These are phyloP conservation scores for Chloroceryle aenea DNA, from an alignment of 2,113 vertebrate species.

Conservation along the genomic window DNA sequence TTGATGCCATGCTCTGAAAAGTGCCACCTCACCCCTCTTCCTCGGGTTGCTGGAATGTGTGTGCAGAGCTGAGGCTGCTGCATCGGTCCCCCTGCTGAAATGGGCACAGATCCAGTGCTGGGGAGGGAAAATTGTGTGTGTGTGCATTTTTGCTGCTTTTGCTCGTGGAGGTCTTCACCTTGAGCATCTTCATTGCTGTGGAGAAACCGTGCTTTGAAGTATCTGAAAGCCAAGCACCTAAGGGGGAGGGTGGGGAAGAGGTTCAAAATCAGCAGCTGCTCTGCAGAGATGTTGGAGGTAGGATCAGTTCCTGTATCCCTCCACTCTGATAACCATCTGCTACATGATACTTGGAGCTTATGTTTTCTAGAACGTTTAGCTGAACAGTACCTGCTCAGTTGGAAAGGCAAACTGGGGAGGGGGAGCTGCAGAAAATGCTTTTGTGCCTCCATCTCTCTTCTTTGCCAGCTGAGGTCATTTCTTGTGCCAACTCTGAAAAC, in stretches of 20 bases:
- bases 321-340: neutral
- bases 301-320: neutral
- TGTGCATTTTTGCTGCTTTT: neutral
- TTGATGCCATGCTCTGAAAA: neutral
- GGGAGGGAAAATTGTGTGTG: neutral
- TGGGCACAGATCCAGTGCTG: rapidly evolving
- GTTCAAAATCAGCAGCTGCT: neutral
- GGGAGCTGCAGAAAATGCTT: neutral
- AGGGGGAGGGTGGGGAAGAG: neutral
- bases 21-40: neutral
- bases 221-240: neutral
- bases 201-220: rapidly evolving
- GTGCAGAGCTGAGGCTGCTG: neutral
- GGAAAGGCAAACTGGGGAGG: neutral
- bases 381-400: neutral
- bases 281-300: neutral
- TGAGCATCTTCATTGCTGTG: neutral
- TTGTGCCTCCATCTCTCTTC: neutral
- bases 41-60: neutral
- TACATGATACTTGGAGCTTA: neutral
- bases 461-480: neutral
- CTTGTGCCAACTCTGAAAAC: neutral
- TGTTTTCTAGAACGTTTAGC: neutral
- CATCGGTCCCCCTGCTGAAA: neutral
- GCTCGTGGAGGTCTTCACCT: neutral